phyloP scores from a whole-genome alignment of 2,888 invertebrate genomes.

The Stramonita haemastoma region DNA sequence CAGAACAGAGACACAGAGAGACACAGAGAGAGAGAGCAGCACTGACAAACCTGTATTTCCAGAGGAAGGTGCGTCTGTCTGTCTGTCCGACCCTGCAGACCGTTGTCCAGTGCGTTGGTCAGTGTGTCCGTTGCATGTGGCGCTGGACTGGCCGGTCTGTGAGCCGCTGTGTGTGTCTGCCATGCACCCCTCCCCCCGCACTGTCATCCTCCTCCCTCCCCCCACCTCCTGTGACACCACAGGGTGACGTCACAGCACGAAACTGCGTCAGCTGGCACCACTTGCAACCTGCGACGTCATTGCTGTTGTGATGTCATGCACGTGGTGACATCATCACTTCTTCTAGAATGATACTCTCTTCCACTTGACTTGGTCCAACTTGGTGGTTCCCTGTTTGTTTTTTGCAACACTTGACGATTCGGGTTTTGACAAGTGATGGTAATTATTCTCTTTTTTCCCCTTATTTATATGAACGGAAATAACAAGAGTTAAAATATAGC shows the following conservation, averaged over 20 bases:
- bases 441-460: background rate
- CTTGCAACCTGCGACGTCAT: background rate
- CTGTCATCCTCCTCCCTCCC: slow-evolving; percentile 16
- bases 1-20: too few relatives aligned
- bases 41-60: background rate
- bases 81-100: background rate
- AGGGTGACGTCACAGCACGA: background rate
- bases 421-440: background rate
- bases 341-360: background rate
- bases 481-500: too few relatives aligned
- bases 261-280: background rate
- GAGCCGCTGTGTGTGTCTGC: background rate
- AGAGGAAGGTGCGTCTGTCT: background rate
- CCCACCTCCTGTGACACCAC: background rate
- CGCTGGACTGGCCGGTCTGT: background rate
- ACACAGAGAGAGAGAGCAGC: too few relatives aligned
- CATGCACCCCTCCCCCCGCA: slow-evolving; percentile 32
- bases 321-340: background rate
- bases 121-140: slow-evolving; percentile 13
- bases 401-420: background rate
- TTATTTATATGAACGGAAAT: too few relatives aligned
- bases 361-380: background rate
- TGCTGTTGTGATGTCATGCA: background rate
- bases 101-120: slow-evolving; percentile 14
- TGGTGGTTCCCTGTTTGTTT: background rate